Evolutionary conservation across 30 jellyfish, hydroid and myxozoan species (phyloP).

Genomic region (Hydra vulgaris): DNA sequence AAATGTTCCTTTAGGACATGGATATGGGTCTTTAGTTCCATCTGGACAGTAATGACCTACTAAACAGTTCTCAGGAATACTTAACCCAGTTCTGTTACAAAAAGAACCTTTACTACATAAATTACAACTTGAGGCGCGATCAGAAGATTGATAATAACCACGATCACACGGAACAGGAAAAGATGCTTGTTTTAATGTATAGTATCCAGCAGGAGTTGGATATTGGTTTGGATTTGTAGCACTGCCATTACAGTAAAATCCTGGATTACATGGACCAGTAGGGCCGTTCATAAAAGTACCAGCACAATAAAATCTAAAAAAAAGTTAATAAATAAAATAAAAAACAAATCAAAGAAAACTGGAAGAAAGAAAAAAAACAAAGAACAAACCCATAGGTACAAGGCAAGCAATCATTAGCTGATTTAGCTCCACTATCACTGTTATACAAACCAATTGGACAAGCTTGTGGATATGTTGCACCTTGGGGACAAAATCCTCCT

Average conservation of each 20-base stretch:
- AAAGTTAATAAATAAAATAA: not conserved
- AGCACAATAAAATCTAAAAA: constrained; percentile 77
- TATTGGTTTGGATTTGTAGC: constrained; percentile 60
- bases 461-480: constrained; percentile 77
- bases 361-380: not conserved
- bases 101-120: constrained; percentile 67
- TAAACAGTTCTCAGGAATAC: constrained; percentile 58
- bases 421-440: constrained; percentile 75
- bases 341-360: not conserved
- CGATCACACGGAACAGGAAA: constrained; percentile 67
- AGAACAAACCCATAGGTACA: constrained; percentile 79
- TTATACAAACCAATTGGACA: constrained; percentile 87
- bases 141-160: constrained; percentile 67
- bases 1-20: constrained; percentile 89
- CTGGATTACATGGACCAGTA: constrained; percentile 97
- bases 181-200: constrained; percentile 59
- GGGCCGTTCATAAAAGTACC: constrained; percentile 89
- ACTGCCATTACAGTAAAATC: constrained; percentile 72
- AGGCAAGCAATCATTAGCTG: constrained; percentile 66
- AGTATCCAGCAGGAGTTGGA: constrained; percentile 56
- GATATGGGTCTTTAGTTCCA: constrained; percentile 47
- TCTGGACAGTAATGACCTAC: constrained; percentile 79
- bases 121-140: constrained; percentile 57
- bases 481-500: constrained; percentile 96
- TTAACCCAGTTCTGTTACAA: constrained; percentile 81